Evolutionary conservation across 2,113 vertebrate genomes (phyloP).

Genomic region (Neotragus moschatus): DNA sequence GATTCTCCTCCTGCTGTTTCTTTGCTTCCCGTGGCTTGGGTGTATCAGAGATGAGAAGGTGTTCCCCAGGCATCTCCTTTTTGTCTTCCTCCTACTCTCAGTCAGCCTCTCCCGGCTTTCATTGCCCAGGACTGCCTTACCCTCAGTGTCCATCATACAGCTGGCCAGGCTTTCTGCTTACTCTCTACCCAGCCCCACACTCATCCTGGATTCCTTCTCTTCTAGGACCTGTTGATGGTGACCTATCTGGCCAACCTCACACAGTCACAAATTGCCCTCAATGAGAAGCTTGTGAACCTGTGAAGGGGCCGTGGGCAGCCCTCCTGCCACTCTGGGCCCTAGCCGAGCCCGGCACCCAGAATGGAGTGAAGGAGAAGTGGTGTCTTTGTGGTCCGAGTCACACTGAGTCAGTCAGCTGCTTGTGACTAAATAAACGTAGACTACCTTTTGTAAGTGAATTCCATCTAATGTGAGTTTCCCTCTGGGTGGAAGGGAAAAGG

Average conservation of each 20-base stretch:
- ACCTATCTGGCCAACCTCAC: slow-evolving; percentile 96
- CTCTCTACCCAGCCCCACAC: not conserved
- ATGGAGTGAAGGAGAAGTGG: not conserved
- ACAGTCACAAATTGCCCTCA: slow-evolving; percentile 94
- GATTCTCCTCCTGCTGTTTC: not conserved
- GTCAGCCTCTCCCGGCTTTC: not conserved
- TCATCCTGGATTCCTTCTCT: slow-evolving; percentile 35
- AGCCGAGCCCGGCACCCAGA: not conserved
- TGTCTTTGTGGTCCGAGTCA: slow-evolving; percentile 56
- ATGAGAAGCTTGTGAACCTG: slow-evolving; percentile 92
- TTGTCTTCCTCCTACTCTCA: not conserved
- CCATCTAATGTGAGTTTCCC: slow-evolving; percentile 32
- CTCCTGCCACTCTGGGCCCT: not conserved
- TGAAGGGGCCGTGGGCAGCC: slow-evolving; percentile 59
- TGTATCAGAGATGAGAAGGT: not conserved
- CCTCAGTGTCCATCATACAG: not conserved
- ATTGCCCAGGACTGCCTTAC: not conserved
- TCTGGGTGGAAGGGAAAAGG: not conserved
- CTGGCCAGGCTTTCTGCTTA: not conserved
- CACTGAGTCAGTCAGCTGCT: not conserved
- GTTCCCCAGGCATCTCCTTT: not conserved
- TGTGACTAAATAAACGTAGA: slow-evolving; percentile 69
- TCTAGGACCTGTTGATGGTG: slow-evolving; percentile 95
- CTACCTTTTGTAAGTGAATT: slow-evolving; percentile 53
- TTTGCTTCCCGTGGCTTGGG: not conserved